Base-by-base conservation (phyloP, 2,113 vertebrate species). In the Sturnus vulgaris region DNA sequence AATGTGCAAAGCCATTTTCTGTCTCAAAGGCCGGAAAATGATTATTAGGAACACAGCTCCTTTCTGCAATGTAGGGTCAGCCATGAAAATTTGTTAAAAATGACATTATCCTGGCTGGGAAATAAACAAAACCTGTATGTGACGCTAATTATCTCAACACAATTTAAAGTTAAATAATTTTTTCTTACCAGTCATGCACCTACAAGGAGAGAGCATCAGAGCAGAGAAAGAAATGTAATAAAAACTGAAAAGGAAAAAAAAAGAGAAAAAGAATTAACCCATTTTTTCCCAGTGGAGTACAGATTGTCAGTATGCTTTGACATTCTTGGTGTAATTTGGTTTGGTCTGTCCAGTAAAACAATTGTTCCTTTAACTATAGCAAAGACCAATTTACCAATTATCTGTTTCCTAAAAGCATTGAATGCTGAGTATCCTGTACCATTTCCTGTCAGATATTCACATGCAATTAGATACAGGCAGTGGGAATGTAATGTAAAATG, bases 401-500 rank as follows among this genome's bases (percentile, higher is more conserved):
- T 96, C 82, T 95, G 44, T 95, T 93, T 94, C 93, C 93, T 95
- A 88, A 96, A 90, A 93, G 69, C 95, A 86, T 30, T 94, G 88
- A 94, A 95, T 84, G 33, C 86, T 57, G 80, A 88, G 80, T 78
- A 94, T 95, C 94, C 90, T 92, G 92, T 95, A 96, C 94, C 90
- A 95, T 96, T 96, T 95, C 96, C 95, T 95, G 86, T 75, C 77
- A 96, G 92, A 95, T 92, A 95, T 86, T 96, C 88, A 70, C 92
- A 90, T 92, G 92, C 82, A 94, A 94, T 95, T 95, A 93, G 88
- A 95, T 83, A 88, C 79, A 95, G 87, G 92, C 91, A 59, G 37
- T 93, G 88, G 90, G 93, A 96, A 90, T 84, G 72, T 53, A 71
- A 95, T 25, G 31, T 93, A 85, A 96, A 96, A 95, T 92, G 94